Base-by-base conservation (phyloP, 2,797 vertebrate species). In the Etheostoma perlongum region DNA sequence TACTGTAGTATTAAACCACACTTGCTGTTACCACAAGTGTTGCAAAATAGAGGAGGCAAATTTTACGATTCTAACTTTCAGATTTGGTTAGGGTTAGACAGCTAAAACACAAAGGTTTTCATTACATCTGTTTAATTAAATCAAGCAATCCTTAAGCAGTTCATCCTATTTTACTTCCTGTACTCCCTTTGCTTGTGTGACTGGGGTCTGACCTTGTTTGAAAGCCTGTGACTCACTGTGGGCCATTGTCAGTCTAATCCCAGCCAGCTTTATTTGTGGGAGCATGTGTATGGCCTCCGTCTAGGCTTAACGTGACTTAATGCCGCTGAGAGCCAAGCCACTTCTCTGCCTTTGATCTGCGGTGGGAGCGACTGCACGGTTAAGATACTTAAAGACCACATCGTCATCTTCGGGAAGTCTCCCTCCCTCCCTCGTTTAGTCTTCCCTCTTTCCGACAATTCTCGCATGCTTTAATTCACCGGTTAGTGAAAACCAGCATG, bases 221-320 rank as follows among this genome's bases (percentile, higher is more conserved):
- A 67, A 78, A 87, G 80, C 79, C 78, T 57, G 74, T 79, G 85
- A 87, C 81, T 91, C 85, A 85, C 83, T 78, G 84, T 72, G 86
- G 78, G 78, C 89, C 78, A 85, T 93, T 93, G 91, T 92, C 76
- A 25, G 76, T 73, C 86, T 93, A 91, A 93, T 92, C 91, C 88
- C 87, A 75, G 78, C 82, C 91, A 89, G 89, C 90, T 91, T 89
- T 91, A 89, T 91, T 88, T 86, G 91, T 61, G 81, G 74, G 83
- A 79, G 89, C 89, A 88, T 91, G 79, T 89, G 90, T 88, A 86
- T 72, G 91, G 86, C 89, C 91, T 92, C 90, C 81, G 85, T 88
- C 89, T 89, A 36, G 88, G 91, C 92, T 92, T 90, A 92, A 78
- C 60, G 60, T 81, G 91, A 89, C 87, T 93, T 92, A 93, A 88